Evolutionary conservation across 2,113 vertebrate genomes (phyloP), one percentile per base, ranked within the genome.

Genomic region (Pteronura brasiliensis): DNA sequence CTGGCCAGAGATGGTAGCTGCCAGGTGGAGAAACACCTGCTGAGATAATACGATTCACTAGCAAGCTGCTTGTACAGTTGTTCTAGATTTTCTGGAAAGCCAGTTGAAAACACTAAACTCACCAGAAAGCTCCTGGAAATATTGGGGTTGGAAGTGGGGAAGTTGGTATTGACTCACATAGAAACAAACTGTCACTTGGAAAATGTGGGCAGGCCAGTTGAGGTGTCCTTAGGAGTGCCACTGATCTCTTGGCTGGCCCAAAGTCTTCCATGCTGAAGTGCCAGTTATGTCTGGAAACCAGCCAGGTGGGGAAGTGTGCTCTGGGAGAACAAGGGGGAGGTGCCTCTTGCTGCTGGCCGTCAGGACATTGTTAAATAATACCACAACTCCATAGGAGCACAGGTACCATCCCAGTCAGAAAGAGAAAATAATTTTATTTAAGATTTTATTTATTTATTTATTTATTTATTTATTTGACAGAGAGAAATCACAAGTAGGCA

Each of bases 141-240:
- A 31, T 71, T 49, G 20, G 20, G 7, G 0, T 8, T 76, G 15
- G 47, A 1, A 2, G 9, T 12, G 9, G 1, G 8, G 1, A 1
- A 14, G 20, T 17, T 47, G 39, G 6, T 94, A 4, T 42, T 61
- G 25, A 76, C 13, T 44, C 10, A 55, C 1, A 7, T 15, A 29
- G 59, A 86, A 42, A 4, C 7, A 86, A 42, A 4, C 7, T 55
- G 15, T 57, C 39, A 29, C 14, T 52, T 61, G 39, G 29, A 93
- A 92, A 90, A 52, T 49, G 3, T 4, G 34, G 1, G 18, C 18
- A 82, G 27, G 3, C 20, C 7, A 20, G 3, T 18, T 36, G 23
- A 4, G 3, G 4, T 3, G 23, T 42, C 7, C 15, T 59, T 7
- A 49, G 17, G 7, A 34, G 0, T 44, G 2, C 6, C 12, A 84